Evolutionary conservation across 2,888 invertebrate species (phyloP).

Genomic region (Xestobium rufovillosum): DNA sequence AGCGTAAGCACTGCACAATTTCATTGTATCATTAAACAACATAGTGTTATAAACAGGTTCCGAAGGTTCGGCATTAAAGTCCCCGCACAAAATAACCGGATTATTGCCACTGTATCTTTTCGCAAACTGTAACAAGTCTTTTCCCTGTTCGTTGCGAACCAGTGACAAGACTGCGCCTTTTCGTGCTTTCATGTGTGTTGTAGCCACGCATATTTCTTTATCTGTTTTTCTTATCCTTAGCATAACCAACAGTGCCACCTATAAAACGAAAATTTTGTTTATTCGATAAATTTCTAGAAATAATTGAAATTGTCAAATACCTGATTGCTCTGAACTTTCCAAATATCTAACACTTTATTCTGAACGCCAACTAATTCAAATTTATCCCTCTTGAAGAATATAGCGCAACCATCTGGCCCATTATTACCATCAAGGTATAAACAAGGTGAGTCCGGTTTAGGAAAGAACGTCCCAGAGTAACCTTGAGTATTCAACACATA

Average conservation of each 20-base stretch:
- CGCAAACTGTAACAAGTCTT: conserved; percentile 55
- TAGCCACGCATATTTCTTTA: conserved; percentile 57
- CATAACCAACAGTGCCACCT: conserved; percentile 55
- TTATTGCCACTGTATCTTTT: conserved; percentile 43
- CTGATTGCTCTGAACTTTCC: conserved; percentile 67
- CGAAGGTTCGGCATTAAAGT: conserved; percentile 68
- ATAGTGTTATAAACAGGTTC: conserved; percentile 63
- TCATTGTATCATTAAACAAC: conserved; percentile 41
- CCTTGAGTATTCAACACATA: conserved; percentile 55
- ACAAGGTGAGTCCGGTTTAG: conserved; percentile 73
- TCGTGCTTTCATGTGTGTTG: conserved; percentile 69
- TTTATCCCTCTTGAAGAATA: conserved; percentile 59
- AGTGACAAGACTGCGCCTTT: conserved; percentile 59
- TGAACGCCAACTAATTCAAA: conserved; percentile 53
- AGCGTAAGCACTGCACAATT: conserved; percentile 49
- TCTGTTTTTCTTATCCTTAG: conserved; percentile 49
- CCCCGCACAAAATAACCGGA: conserved; percentile 62
- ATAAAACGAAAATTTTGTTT: conserved; percentile 16
- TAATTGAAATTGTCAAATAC: conserved; percentile 39
- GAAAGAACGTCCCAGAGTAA: conserved; percentile 61
- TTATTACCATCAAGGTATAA: conserved; percentile 62
- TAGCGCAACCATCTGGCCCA: conserved; percentile 73
- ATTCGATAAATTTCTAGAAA: background rate
- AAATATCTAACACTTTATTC: conserved; percentile 59
- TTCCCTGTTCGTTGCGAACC: conserved; percentile 63